Evolutionary conservation across 2,888 invertebrate genomes (phyloP), one percentile per base, ranked within the genome.

Genomic region (Cantharis nigra): DNA sequence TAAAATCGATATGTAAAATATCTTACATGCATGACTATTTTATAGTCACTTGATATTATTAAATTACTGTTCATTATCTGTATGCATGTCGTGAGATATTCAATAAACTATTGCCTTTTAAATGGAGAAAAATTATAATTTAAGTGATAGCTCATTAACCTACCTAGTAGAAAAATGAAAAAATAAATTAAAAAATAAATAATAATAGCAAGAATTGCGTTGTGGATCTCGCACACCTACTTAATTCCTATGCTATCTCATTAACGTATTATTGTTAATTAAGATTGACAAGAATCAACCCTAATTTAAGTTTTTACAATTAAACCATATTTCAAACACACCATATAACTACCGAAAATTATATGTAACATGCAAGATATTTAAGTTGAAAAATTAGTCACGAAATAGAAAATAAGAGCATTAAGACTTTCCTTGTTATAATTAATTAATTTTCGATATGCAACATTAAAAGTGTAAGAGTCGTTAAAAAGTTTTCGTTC

Each of bases 391-490:
- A 67, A 67, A 67, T 67, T 67, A 67, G 65, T 67, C 65, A 67
- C 65, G 65, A 67, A 67, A 26, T 23, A 23, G 23, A 67, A 67
- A 67, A 67, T 67, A 67, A 67, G 26, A 67, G 26, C 65, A 67
- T 67, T 67, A 67, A 67, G 65, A 23, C 65, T 26, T 67, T 67
- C 65, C 65, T 67, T 26, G 65, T 67, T 67, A 74, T 49, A 74
- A 63, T 63, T 74, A 74, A 74, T 74, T 74, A 70, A 70, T 33
- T 26, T 18, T 64, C 33, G 77, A 67, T 71, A 65, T 71, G 77
- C 67, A 67, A 73, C 77, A 77, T 77, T 77, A 74, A 74, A 74
- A 74, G 64, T 74, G 65, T 67, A 67, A 67, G 65, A 67, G 65
- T 67, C 49, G 20, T 23, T 67, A 67, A 49, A 49, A 49, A 49